Conservation (phyloP, 1,140 invertebrate species). For the Lasioglossum albipes region DNA sequence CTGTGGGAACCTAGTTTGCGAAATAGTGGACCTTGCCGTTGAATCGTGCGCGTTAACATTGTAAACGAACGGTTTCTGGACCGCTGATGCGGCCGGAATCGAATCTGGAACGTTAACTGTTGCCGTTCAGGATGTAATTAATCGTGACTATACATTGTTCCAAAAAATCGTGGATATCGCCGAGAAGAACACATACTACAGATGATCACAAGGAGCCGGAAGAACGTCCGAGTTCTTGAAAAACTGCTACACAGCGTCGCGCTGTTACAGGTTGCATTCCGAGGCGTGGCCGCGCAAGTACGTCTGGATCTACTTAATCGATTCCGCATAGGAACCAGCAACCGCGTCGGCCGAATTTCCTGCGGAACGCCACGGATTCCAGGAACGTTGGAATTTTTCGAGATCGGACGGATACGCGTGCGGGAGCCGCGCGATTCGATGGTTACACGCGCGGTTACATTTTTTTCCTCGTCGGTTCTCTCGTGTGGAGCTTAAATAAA, state of each 20-base stretch:
- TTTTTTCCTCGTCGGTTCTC: not conserved
- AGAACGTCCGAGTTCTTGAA: too few relatives aligned
- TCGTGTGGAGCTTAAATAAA: slow-evolving; percentile 36
- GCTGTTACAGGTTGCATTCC: slow-evolving; percentile 9
- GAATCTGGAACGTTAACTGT: too few relatives aligned
- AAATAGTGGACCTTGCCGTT: too few relatives aligned
- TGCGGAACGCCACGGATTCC: not conserved
- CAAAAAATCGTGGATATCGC: too few relatives aligned
- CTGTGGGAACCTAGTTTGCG: not conserved
- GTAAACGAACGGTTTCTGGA: too few relatives aligned
- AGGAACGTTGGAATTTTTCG: not conserved
- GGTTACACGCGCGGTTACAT: not conserved
- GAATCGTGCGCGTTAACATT: too few relatives aligned
- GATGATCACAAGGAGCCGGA: too few relatives aligned
- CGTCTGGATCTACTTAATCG: slow-evolving; percentile 27
- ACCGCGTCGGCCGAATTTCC: not conserved
- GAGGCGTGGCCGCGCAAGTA: slow-evolving; percentile 27
- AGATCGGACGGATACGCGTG: not conserved
- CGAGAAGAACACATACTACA: too few relatives aligned
- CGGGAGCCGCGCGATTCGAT: not conserved
- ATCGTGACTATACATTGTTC: too few relatives aligned
- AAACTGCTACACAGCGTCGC: not conserved
- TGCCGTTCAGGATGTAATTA: too few relatives aligned
- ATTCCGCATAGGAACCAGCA: not conserved
- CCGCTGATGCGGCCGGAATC: too few relatives aligned